Evolutionary conservation across 2,113 vertebrate genomes (phyloP).

Genomic region (Triplophysa tibetana): DNA sequence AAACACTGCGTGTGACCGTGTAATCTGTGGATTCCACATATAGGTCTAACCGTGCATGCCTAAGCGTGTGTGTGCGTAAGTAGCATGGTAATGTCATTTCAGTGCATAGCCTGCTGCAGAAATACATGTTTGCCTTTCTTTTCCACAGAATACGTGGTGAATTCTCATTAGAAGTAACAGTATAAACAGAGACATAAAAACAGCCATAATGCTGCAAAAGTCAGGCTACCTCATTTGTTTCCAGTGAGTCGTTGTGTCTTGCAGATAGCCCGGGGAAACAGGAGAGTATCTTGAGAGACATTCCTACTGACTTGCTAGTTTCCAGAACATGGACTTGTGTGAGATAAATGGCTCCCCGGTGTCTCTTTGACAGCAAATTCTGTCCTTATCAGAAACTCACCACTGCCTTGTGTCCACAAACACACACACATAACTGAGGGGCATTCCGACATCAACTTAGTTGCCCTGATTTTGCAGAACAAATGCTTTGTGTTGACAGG

Average conservation of each 20-base stretch:
- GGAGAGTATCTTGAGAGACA: slow-evolving; percentile 3
- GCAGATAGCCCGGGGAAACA: not conserved
- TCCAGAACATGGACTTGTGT: slow-evolving; percentile 34
- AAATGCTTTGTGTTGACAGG: not conserved
- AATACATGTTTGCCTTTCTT: not conserved
- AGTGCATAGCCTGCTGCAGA: not conserved
- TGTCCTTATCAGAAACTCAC: slow-evolving; percentile 41
- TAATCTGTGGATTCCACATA: slow-evolving; percentile 42
- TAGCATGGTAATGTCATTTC: not conserved
- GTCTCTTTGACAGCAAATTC: slow-evolving; percentile 36
- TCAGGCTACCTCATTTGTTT: not conserved
- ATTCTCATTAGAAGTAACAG: not conserved
- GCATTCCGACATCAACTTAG: not conserved
- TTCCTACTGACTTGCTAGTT: slow-evolving; percentile 23
- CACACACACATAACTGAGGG: not conserved
- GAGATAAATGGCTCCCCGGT: slow-evolving; percentile 47
- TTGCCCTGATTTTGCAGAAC: not conserved
- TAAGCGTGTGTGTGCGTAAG: slow-evolving; percentile 8
- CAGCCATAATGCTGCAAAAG: not conserved
- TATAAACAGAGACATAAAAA: slow-evolving; percentile 3
- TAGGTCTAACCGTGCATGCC: not conserved
- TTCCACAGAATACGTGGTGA: not conserved
- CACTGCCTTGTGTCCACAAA: not conserved
- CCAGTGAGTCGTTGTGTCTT: not conserved
- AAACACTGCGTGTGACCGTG: slow-evolving; percentile 11